A percentile compares a stretch with the other conserved stretches of the same genome.
These are phyloP conservation scores for Trachelipus rathkii DNA, from an alignment of 1,140 invertebrate species.

Conservation along the genomic window DNA sequence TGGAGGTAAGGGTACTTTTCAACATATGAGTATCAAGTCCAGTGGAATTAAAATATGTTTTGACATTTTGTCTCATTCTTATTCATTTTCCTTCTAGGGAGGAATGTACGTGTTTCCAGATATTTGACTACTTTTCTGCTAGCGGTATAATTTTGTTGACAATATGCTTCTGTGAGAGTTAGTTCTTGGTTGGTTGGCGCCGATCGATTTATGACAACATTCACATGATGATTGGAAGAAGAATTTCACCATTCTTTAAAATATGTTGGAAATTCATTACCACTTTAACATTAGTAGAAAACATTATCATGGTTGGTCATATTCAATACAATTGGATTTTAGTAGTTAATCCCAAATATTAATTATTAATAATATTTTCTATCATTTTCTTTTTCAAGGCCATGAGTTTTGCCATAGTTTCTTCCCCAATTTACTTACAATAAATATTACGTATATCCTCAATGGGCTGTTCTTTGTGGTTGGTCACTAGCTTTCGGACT, in stretches of 20 bases:
- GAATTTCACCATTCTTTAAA: conserved; percentile 52
- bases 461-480: conserved; percentile 56
- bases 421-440: conserved; percentile 55
- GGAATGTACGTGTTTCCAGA: conserved; percentile 60
- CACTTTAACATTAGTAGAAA: conserved; percentile 52
- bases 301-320: too few relatives aligned
- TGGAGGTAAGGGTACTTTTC: conserved; percentile 50
- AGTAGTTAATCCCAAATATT: too few relatives aligned
- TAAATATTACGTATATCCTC: conserved; percentile 56
- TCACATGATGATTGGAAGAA: conserved; percentile 54
- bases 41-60: not conserved
- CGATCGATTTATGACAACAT: conserved; percentile 52
- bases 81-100: conserved; percentile 51
- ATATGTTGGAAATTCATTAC: conserved; percentile 54
- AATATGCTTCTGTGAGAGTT: conserved; percentile 55
- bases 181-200: conserved; percentile 55
- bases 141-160: conserved; percentile 56
- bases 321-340: too few relatives aligned
- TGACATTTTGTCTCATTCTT: not conserved
- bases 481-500: conserved; percentile 55
- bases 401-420: conserved; percentile 57
- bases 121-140: conserved; percentile 61
- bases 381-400: conserved; percentile 50
- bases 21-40: not conserved
- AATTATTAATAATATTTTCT: too few relatives aligned